A percentile compares a stretch with the other conserved stretches of the same genome.
These are phyloP conservation scores for Siniperca knerii DNA, from an alignment of 2,113 vertebrate genomes.

Conservation along the genomic window DNA sequence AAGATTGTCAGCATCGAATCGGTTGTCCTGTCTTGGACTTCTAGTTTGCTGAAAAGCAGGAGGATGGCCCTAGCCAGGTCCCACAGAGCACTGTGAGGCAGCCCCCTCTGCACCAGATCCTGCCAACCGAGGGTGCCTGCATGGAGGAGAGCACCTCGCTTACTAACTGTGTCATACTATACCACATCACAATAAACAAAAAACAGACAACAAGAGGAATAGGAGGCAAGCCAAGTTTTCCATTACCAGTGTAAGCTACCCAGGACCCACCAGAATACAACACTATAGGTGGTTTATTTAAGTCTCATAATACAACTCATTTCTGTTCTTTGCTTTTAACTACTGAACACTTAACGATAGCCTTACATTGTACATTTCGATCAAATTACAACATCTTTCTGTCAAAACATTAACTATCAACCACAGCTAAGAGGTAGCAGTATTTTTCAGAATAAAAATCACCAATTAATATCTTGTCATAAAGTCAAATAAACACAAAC, in stretches of 20 bases:
- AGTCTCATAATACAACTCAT: neutral
- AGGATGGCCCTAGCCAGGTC: constrained; percentile 88
- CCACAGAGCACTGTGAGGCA: constrained; percentile 85
- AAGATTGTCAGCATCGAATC: constrained; percentile 88
- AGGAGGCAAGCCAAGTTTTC: neutral
- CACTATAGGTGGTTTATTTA: neutral
- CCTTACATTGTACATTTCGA: neutral
- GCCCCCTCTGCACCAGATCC: constrained; percentile 84
- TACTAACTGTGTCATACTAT: neutral
- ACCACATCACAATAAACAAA: neutral
- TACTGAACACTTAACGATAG: neutral
- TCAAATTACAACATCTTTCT: neutral
- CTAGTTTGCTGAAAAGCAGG: constrained; percentile 81
- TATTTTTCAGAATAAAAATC: neutral
- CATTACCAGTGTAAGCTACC: neutral
- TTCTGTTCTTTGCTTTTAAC: neutral
- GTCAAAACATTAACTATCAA: neutral
- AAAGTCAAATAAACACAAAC: neutral
- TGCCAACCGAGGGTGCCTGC: constrained; percentile 89
- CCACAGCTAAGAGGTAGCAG: neutral
- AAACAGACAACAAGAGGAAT: neutral
- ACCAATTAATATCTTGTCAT: neutral
- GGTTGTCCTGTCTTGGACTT: constrained; percentile 85
- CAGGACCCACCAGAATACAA: neutral
- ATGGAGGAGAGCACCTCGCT: constrained; percentile 6